Evolutionary conservation across 2,888 invertebrate genomes (phyloP).

Genomic region (Gibbula magus): DNA sequence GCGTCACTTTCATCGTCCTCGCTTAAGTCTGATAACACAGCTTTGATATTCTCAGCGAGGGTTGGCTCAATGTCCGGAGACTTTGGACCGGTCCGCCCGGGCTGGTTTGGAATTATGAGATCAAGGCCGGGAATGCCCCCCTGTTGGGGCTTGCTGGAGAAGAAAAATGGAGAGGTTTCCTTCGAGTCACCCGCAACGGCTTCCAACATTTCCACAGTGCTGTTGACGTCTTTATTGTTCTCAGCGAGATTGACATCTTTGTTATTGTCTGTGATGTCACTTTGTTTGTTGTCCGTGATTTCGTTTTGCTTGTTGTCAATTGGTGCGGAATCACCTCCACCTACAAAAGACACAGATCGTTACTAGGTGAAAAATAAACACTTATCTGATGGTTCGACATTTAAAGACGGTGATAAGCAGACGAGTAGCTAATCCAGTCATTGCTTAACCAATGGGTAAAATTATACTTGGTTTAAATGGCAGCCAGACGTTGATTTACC

Average conservation of each 20-base stretch:
- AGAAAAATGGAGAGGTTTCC: not conserved
- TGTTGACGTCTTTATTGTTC: not conserved
- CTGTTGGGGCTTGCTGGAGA: not conserved
- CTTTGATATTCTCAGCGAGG: not conserved
- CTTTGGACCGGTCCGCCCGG: not conserved
- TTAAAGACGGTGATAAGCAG: too few relatives aligned
- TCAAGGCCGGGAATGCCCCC: constrained; percentile 25
- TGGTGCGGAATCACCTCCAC: not conserved
- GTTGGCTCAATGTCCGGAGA: not conserved
- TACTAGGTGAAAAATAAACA: too few relatives aligned
- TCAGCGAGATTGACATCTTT: constrained; percentile 7
- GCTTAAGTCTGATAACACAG: constrained; percentile 9
- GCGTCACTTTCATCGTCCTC: constrained; percentile 12
- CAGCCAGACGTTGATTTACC: too few relatives aligned
- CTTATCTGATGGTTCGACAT: too few relatives aligned
- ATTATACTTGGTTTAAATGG: too few relatives aligned
- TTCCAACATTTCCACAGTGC: not conserved
- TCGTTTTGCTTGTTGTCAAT: constrained; percentile 22
- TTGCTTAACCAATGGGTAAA: too few relatives aligned
- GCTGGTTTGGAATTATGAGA: constrained; percentile 11
- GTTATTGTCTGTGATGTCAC: constrained; percentile 25
- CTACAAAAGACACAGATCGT: not conserved
- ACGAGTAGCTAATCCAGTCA: too few relatives aligned
- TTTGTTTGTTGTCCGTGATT: constrained; percentile 22
- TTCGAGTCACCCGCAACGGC: not conserved